Evolutionary conservation across 2,888 invertebrate species (phyloP).

Genomic region (Drosophila prostipennis): DNA sequence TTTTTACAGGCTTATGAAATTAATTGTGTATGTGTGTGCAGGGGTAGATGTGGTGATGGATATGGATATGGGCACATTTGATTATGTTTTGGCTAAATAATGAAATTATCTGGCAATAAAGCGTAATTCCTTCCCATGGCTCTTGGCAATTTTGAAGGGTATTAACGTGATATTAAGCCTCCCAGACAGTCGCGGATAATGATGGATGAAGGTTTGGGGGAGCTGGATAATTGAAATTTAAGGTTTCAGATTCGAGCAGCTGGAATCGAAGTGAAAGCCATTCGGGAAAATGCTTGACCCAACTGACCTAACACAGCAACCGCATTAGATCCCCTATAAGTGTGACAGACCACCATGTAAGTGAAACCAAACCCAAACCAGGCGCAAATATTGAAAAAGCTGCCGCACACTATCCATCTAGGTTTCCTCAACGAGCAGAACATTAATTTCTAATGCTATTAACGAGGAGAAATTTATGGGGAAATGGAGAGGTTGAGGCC

Average conservation of each 20-base stretch:
- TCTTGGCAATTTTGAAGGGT: slow-evolving; percentile 52
- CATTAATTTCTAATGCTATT: slow-evolving; percentile 58
- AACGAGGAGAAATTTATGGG: slow-evolving; percentile 52
- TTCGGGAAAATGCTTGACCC: slow-evolving; percentile 18
- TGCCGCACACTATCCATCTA: slow-evolving; percentile 13
- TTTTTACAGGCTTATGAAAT: slow-evolving; percentile 78
- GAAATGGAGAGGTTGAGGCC: slow-evolving; percentile 31
- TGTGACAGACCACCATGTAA: slow-evolving; percentile 33
- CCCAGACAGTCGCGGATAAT: slow-evolving; percentile 6
- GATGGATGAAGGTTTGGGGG: slow-evolving; percentile 33
- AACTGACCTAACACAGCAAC: slow-evolving; percentile 66
- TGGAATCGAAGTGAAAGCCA: slow-evolving; percentile 28
- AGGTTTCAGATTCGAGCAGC: slow-evolving; percentile 7
- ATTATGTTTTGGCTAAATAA: slow-evolving; percentile 76
- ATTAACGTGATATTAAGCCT: slow-evolving; percentile 45
- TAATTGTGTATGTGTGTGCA: slow-evolving; percentile 57
- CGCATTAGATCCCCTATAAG: slow-evolving; percentile 53
- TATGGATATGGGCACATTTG: slow-evolving; percentile 64
- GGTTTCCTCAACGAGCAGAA: slow-evolving; percentile 31
- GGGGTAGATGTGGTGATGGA: slow-evolving; percentile 62
- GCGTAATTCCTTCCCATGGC: slow-evolving; percentile 50
- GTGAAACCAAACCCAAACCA: slow-evolving; percentile 50
- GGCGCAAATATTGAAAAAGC: slow-evolving; percentile 68
- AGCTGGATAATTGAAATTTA: slow-evolving; percentile 34
- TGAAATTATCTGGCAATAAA: slow-evolving; percentile 76